Base-by-base conservation (phyloP, 1,140 invertebrate genomes). In the Mamestra configurata region DNA sequence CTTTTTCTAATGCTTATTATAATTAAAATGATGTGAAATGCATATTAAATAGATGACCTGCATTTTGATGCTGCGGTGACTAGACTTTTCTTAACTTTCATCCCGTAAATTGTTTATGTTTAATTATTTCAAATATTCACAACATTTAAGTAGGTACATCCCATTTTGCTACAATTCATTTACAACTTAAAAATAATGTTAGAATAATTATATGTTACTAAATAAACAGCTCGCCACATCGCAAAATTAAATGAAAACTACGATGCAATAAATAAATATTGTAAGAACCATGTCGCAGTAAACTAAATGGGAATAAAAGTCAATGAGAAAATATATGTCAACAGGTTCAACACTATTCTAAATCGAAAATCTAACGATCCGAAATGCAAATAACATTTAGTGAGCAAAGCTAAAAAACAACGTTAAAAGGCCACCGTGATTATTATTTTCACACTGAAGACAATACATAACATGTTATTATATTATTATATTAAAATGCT, bases 61-160 rank as follows among this genome's bases (percentile, higher is more conserved):
- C 73, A 76, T 80, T 80, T 82, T 89, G 92, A 93, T 92, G 89
- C 90, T 91, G 90, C 82, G 84, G 88, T 93, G 92, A 93, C 92
- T 93, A 93, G 92, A 93, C 86, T 84, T 51, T 61, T 68, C 57
- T 76, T 49, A 77, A 37, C 61, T 66, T 77, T 53, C 75, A 68
- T 64, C 20, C 37, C 73, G 31, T 76, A 64, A 43, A 76, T 24
- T 59, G 80, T 73, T 57, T 66, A 73, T 66, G 64, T 66, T 64
- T 49, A 59, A 57, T 78, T 77, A 77, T 43, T 79, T 79, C 31
- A 70, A 84, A 82, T 79, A 84, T 71, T 85, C 80, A 85, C 80
- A 82, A 76, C 59, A 72, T 81, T 31, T 82, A 68, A 82, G 53
- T 82, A 80, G 64, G 53, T 81, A 71, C 27, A 68, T 79, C 57